Conservation (phyloP, 2,888 invertebrate genomes). For the Tenthredo livida region DNA sequence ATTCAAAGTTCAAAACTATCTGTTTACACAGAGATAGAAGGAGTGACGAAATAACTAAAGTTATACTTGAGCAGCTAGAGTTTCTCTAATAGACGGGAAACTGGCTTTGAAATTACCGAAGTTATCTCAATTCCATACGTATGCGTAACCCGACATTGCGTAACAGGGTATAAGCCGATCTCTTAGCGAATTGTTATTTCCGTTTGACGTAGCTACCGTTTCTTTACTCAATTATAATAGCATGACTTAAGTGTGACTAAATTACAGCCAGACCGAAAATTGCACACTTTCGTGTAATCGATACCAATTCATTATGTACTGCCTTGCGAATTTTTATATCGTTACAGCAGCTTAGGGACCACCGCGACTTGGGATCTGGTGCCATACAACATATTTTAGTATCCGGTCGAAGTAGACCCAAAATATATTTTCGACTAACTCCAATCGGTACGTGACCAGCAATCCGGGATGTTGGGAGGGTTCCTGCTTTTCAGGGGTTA, state of each 20-base stretch:
- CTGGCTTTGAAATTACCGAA: background rate
- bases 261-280: background rate
- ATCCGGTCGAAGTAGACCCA: background rate
- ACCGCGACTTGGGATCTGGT: background rate
- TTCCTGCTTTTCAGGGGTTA: slow-evolving; percentile 35
- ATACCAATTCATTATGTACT: background rate
- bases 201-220: background rate
- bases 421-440: slow-evolving; percentile 30
- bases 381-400: slow-evolving; percentile 10
- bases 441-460: slow-evolving; percentile 45
- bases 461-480: slow-evolving; percentile 43
- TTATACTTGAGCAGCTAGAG: background rate
- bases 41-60: slow-evolving; percentile 18
- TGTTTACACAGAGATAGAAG: slow-evolving; percentile 17
- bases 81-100: background rate
- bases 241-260: background rate
- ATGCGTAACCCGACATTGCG: background rate
- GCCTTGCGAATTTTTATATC: background rate
- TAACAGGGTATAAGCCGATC: background rate
- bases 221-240: background rate
- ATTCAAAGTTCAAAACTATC: slow-evolving; percentile 9
- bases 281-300: background rate
- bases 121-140: background rate
- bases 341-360: background rate
- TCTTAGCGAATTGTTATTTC: background rate